Conservation (phyloP, 2,113 vertebrate genomes). For the Heliornis fulica region DNA sequence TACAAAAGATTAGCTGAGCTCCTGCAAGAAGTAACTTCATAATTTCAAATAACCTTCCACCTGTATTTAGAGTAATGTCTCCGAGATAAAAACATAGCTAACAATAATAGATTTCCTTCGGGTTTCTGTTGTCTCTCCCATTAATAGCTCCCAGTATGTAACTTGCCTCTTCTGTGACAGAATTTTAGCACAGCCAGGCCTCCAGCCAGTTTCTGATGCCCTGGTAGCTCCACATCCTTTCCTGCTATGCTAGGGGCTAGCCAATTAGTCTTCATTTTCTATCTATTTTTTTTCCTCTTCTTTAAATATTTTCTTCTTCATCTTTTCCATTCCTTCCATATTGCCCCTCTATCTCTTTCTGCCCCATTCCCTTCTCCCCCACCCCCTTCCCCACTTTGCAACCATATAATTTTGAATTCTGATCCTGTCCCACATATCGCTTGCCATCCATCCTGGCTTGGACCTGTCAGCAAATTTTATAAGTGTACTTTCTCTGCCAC, state of each 20-base stretch:
- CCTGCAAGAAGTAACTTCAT: neutral
- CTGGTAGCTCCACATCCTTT: neutral
- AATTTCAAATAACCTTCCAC: neutral
- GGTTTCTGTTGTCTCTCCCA: neutral
- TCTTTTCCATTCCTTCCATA: neutral
- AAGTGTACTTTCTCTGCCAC: neutral
- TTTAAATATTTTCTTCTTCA: neutral
- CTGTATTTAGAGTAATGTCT: neutral
- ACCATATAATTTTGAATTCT: neutral
- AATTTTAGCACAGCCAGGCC: neutral
- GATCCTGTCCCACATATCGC: neutral
- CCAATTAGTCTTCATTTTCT: neutral
- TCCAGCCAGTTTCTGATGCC: neutral
- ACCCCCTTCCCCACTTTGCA: rapidly evolving
- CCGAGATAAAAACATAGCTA: neutral
- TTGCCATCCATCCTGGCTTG: neutral
- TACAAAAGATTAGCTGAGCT: neutral
- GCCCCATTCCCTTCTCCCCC: neutral
- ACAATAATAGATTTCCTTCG: neutral
- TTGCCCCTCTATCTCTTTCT: neutral
- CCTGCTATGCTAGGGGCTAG: neutral
- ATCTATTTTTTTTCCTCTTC: neutral
- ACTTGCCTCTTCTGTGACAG: neutral
- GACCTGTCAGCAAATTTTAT: neutral
- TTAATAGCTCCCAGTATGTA: neutral